Percentiles rank a stretch among this genome's conserved stretches.
phyloP scores from a whole-genome alignment of 2,797 vertebrate genomes.

The Discoglossus pictus region DNA sequence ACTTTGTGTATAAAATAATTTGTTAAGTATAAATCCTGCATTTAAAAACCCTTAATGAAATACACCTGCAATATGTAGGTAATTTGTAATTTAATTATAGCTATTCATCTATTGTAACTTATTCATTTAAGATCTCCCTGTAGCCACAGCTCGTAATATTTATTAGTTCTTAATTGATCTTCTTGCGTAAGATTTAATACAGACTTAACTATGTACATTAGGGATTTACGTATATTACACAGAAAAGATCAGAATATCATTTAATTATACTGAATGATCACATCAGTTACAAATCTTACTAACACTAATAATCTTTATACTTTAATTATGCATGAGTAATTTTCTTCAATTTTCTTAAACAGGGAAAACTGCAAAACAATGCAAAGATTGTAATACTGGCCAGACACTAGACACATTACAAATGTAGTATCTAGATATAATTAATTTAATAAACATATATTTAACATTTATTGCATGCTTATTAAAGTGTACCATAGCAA shows the following conservation, averaged over 20 bases:
- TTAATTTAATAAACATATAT: no score
- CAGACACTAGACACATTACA: no score
- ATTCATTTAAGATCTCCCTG: constrained; percentile 40
- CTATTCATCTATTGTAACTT: constrained; percentile 35
- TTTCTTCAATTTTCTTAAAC: no score
- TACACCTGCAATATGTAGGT: constrained; percentile 27
- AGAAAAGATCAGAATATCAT: constrained; percentile 14
- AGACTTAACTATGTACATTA: constrained; percentile 37
- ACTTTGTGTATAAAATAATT: constrained; percentile 22
- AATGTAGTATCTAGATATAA: no score
- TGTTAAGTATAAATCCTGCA: constrained; percentile 5
- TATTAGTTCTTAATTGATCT: constrained; percentile 51
- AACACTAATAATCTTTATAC: no score
- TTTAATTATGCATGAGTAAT: no score
- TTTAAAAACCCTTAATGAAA: constrained; percentile 17
- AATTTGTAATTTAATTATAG: constrained; percentile 38
- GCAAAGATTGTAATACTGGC: no score
- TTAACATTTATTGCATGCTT: no score
- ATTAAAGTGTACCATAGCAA: no score
- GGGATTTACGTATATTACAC: constrained; percentile 30
- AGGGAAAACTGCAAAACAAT: no score
- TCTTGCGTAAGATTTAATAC: constrained; percentile 42
- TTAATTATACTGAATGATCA: constrained; percentile 5
- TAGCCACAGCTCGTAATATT: constrained; percentile 48
- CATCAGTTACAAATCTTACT: neutral